Base-by-base conservation (phyloP, 2,797 vertebrate genomes). In the Ctenosaura bakeri region DNA sequence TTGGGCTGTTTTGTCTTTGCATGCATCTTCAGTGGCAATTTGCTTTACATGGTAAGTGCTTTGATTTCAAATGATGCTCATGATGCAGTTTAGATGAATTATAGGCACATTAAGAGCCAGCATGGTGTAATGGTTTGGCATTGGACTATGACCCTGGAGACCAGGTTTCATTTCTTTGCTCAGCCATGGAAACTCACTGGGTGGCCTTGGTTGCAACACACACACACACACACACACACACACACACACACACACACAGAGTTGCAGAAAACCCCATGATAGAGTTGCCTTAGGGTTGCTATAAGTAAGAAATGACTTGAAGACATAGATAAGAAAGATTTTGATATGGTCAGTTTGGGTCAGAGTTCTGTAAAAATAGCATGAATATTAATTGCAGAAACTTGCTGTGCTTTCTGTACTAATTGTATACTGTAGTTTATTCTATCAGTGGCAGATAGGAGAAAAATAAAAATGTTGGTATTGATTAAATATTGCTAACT, bases 41-140 rank as follows among this genome's bases (percentile, higher is more conserved):
- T 24, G 2, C 85, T 92, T 62, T 62, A 88, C 76, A 26, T 5
- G 76, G 42, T 26, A 26, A 38, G 77, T 91, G 52, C 56, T 91
- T 87, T 73, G 5, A n/a, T 18, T 38, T 5, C 4, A 84, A 54
- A 71, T 85, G 10, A 26, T 78, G 35, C 32, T 46, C 69, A 82
- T 64, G n/a, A 73, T 88, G 42, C 29, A 42, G 80, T 79, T 80
- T 83, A 86, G 20, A 50, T 6, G 89, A 52, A 46, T 84, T 82
- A 42, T 42, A 32, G 38, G 73, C 50, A 87, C 2, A 0, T 73
- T 3, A 0, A 46, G 42, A 46, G 42, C 42, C 42, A 46, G 42
- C 42, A 46, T 46, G 42, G 42, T 46, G 42, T 46, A 46, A 46
- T 46, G 42, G 42, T 46, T 46, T 46, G 4, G 42, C 42, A 46